Percentiles rank a stretch among this genome's conserved stretches.
These are phyloP conservation scores for Glomeris maerens DNA, from an alignment of 1,140 invertebrate genomes.

Conservation along the genomic window DNA sequence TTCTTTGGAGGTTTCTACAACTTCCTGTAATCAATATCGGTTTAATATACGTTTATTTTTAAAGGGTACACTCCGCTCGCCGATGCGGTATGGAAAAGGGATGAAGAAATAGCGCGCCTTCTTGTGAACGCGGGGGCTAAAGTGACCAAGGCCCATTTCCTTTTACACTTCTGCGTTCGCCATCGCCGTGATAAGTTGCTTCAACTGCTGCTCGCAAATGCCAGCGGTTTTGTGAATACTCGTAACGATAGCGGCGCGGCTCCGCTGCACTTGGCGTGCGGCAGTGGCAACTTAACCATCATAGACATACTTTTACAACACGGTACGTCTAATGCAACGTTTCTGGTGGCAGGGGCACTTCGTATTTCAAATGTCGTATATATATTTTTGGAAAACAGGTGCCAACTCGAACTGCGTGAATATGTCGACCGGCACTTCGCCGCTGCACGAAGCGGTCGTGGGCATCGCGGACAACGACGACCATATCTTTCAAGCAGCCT, in stretches of 20 bases:
- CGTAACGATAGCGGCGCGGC: conserved; percentile 39
- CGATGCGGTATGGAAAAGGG: conserved; percentile 38
- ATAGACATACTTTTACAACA: conserved; percentile 34
- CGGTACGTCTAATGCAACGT: conserved; percentile 30
- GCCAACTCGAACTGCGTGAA: conserved; percentile 41
- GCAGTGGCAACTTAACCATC: conserved; percentile 36
- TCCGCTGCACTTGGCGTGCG: conserved; percentile 44
- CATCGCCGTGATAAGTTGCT: conserved; percentile 28
- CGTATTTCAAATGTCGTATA: conserved; percentile 7
- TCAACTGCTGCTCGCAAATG: conserved; percentile 30
- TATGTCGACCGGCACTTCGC: conserved; percentile 39
- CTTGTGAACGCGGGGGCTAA: conserved; percentile 40
- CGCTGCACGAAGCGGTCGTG: conserved; percentile 37
- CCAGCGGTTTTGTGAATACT: conserved; percentile 28
- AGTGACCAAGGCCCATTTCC: conserved; percentile 35
- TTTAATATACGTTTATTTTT: conserved; percentile 16
- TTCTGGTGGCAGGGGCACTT: too few species aligned
- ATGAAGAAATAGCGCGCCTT: conserved; percentile 28
- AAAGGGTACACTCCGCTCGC: conserved; percentile 37
- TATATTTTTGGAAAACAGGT: conserved; percentile 27
- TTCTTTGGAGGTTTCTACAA: too few species aligned
- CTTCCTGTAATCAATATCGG: too few species aligned
- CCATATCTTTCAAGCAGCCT: conserved; percentile 31
- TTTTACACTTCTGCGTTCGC: conserved; percentile 40
- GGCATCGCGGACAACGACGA: conserved; percentile 21